phyloP scores from a whole-genome alignment of 2,113 vertebrate species.

The Tupaia chinensis region DNA sequence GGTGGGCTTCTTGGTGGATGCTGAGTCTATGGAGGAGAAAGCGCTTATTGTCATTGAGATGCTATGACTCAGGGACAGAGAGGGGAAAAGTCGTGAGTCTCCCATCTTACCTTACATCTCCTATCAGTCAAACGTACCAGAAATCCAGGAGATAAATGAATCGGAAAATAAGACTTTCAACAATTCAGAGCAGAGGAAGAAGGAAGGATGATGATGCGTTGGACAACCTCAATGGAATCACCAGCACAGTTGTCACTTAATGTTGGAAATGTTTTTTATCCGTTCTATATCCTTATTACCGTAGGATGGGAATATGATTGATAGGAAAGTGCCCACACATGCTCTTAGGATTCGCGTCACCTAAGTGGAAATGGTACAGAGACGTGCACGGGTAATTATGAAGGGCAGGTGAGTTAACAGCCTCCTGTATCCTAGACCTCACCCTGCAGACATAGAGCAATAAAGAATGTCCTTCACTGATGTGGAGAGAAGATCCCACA shows the following conservation, averaged over 20 bases:
- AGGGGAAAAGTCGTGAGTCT: too few relatives aligned
- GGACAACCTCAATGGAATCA: not conserved
- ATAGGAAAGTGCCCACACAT: not conserved
- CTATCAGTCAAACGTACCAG: not conserved
- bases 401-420: too few relatives aligned
- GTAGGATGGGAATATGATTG: not conserved
- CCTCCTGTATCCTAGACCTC: not conserved
- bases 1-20: not conserved
- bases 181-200: not conserved
- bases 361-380: not conserved
- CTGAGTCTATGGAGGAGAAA: not conserved
- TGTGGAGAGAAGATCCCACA: too few relatives aligned
- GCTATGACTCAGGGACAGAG: not conserved
- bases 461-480: fast-evolving
- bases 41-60: not conserved
- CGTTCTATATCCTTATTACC: not conserved
- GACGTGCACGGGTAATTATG: not conserved
- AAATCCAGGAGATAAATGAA: not conserved
- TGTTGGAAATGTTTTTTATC: not conserved
- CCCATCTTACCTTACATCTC: not conserved
- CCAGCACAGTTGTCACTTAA: not conserved
- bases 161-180: not conserved
- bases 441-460: not conserved
- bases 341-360: not conserved
- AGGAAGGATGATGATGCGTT: not conserved